Evolutionary conservation across 1,140 invertebrate genomes (phyloP), one percentile per base, ranked within the genome.

Genomic region (Zaprionus lachaisei): DNA sequence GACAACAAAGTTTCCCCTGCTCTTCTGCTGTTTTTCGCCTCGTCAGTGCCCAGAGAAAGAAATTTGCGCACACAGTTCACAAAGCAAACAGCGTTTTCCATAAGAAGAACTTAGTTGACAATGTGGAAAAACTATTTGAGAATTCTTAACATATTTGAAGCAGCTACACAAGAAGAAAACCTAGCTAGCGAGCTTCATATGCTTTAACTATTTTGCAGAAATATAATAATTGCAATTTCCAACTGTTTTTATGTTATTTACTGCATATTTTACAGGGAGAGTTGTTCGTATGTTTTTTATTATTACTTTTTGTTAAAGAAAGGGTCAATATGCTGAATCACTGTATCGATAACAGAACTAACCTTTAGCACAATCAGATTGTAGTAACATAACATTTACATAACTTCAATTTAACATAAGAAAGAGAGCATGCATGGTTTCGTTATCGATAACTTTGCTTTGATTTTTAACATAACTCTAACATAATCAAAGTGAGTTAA

Each of bases 91-190:
- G 1, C 7, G 41, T 47, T 47, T 7, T 47, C 41, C 7, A 47
- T 17, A 47, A 38, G 37, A 38, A 38, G 41, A 47, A 47, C n/a
- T 47, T 47, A 47, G 41, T 47, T 47, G 41, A n/a, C 41, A 47
- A 17, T 17, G 41, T 17, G 41, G 0, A 47, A 1, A 47, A 47
- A 47, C 41, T 47, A 47, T 47, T 47, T 47, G n/a, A 9, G 17
- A 47, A 47, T 47, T 47, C 41, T 47, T 47, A 47, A 47, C 41
- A 47, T 47, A 9, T 47, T 47, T 47, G 3, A 2, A 47, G 41
- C 41, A 17, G 41, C 41, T 47, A 17, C 7, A 47, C 7, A 47
- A n/a, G 6, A 47, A 17, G 7, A 9, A 47, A 47, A 47, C n/a
- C 41, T 34, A 4, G 31, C 9, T 2, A 34, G 31, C 0, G 2